These are phyloP conservation scores for Podarcis cretensis DNA, from an alignment of 2,113 vertebrate genomes.

Conservation along the genomic window DNA sequence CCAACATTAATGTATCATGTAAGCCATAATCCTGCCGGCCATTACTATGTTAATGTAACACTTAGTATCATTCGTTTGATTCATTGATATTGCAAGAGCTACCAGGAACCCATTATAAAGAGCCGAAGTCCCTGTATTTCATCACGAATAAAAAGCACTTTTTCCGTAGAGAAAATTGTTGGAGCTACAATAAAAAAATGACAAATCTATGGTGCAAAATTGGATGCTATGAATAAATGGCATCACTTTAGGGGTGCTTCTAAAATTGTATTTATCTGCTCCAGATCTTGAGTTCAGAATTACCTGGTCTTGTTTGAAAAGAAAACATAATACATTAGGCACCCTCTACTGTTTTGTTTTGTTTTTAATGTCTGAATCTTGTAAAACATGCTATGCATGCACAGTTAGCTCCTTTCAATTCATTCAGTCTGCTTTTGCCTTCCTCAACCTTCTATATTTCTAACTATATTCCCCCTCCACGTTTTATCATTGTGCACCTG, in stretches of 20 bases:
- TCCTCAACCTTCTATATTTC: neutral
- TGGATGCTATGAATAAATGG: constrained; percentile 1
- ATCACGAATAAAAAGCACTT: constrained; percentile 21
- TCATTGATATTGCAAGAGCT: constrained; percentile 53
- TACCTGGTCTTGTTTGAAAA: neutral
- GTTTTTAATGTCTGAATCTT: neutral
- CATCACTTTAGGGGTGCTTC: neutral
- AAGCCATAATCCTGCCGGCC: constrained; percentile 10
- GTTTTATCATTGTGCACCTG: neutral
- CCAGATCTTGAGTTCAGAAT: neutral
- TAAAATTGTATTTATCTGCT: neutral
- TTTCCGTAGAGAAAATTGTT: constrained; percentile 14
- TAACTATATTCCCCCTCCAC: too few relatives aligned
- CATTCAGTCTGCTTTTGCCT: neutral
- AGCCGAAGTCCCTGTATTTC: constrained; percentile 34
- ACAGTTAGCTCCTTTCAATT: neutral
- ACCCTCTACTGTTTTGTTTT: neutral
- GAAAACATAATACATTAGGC: neutral
- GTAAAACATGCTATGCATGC: neutral
- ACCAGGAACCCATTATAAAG: constrained; percentile 41
- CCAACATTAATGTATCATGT: constrained; percentile 17
- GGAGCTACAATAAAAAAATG: constrained; percentile 16
- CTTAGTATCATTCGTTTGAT: constrained; percentile 46
- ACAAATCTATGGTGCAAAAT: neutral
- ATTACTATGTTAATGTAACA: constrained; percentile 47